These are phyloP conservation scores for Micropterix aruncella DNA, from an alignment of 2,888 invertebrate species.

Conservation along the genomic window DNA sequence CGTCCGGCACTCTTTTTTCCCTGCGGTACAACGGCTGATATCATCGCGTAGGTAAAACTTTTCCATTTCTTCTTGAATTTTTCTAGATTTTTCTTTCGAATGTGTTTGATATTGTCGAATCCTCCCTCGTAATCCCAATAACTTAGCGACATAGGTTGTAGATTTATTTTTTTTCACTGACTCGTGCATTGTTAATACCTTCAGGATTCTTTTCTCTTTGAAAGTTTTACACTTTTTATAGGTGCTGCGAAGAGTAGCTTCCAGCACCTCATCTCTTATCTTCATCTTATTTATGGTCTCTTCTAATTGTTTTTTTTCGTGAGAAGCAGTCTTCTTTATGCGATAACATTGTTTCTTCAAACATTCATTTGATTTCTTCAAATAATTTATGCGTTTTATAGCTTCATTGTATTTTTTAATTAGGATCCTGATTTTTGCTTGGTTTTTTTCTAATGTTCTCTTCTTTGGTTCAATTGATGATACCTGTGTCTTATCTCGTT, in stretches of 20 bases:
- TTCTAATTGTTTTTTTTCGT: conserved; percentile 3
- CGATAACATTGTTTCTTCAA: no score
- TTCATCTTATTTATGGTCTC: conserved; percentile 1
- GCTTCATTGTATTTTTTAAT: no score
- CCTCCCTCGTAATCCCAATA: conserved; percentile 1
- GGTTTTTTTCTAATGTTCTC: no score
- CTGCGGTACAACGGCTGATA: conserved; percentile 1
- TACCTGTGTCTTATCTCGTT: background rate
- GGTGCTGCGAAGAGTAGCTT: conserved; percentile 2
- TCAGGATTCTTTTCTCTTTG: conserved; percentile 3
- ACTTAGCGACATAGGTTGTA: conserved; percentile 1
- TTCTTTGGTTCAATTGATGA: no score
- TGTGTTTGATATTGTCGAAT: background rate
- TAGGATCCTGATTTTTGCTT: no score
- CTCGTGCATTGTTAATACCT: conserved; percentile 1
- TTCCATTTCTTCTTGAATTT: conserved; percentile 4
- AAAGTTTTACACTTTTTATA: conserved; percentile 3
- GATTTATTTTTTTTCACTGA: conserved; percentile 2
- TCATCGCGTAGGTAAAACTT: conserved; percentile 4
- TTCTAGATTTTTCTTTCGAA: no score
- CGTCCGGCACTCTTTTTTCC: conserved; percentile 1
- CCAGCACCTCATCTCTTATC: conserved; percentile 3
- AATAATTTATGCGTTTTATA: no score
- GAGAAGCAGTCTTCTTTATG: conserved; percentile 1
- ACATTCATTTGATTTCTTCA: no score